Evolutionary conservation across 2,113 vertebrate species (phyloP).

Genomic region (Plecturocebus donacophilus): DNA sequence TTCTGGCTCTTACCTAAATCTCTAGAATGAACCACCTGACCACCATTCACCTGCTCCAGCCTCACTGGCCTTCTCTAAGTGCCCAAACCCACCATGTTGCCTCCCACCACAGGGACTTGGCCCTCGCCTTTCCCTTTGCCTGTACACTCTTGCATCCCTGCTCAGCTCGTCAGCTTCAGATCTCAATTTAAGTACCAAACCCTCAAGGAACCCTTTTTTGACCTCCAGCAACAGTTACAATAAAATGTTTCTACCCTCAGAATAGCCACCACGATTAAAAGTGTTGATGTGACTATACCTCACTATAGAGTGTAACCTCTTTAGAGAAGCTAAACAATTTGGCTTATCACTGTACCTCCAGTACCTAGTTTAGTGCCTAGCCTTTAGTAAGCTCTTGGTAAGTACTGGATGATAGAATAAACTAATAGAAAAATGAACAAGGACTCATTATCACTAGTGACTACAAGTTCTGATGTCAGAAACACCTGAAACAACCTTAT

Average conservation of each 20-base stretch:
- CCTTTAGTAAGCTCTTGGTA: neutral
- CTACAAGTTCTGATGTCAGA: neutral
- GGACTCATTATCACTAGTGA: neutral
- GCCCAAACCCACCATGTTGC: neutral
- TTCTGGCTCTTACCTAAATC: neutral
- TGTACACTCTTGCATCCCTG: neutral
- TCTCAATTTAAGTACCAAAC: neutral
- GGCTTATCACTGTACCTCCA: too few relatives aligned
- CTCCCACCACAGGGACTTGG: neutral
- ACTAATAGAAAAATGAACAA: neutral
- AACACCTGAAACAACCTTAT: neutral
- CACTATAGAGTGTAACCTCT: neutral
- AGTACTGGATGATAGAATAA: neutral
- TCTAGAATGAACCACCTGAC: neutral
- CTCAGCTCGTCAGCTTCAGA: neutral
- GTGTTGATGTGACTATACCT: neutral
- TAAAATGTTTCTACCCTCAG: neutral
- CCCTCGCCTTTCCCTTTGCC: neutral
- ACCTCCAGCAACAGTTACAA: neutral
- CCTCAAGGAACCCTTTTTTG: neutral
- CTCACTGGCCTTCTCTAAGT: neutral
- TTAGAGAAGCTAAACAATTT: neutral
- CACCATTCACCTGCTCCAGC: neutral
- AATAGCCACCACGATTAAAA: neutral
- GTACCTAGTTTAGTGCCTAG: neutral